These are phyloP conservation scores for Aphodius granarius DNA, from an alignment of 2,888 invertebrate genomes.

Conservation along the genomic window DNA sequence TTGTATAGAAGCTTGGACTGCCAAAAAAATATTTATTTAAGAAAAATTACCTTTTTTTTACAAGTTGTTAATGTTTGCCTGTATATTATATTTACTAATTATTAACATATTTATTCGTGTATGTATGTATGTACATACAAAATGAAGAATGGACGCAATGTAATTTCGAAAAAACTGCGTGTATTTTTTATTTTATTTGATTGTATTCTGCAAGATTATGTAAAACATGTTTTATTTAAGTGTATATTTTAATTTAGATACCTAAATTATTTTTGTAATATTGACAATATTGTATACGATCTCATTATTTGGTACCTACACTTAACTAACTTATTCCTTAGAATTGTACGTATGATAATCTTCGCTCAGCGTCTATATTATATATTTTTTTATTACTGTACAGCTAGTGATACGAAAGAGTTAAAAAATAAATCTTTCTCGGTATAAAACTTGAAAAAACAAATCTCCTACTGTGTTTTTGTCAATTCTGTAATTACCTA, in stretches of 20 bases:
- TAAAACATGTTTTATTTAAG: no score
- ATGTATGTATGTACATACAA: neutral
- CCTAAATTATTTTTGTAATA: neutral
- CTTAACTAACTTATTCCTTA: neutral
- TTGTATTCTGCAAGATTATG: neutral
- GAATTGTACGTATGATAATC: neutral
- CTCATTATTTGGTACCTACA: neutral
- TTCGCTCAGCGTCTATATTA: neutral
- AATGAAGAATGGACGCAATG: neutral
- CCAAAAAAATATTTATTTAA: neutral
- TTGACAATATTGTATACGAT: neutral
- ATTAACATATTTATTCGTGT: conserved; percentile 10
- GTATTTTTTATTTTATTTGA: neutral
- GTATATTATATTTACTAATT: conserved; percentile 10
- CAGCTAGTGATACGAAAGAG: conserved; percentile 13
- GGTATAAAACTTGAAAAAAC: conserved; percentile 32
- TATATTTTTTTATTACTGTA: neutral
- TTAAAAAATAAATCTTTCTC: conserved; percentile 34
- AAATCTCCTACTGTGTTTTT: conserved; percentile 41
- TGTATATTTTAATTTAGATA: neutral
- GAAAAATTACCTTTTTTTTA: neutral
- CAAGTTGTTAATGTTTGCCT: conserved; percentile 9
- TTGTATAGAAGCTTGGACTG: neutral
- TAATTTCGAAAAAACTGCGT: neutral
- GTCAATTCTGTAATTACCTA: conserved; percentile 39